phyloP scores from a whole-genome alignment of 2,797 vertebrate species.

The Malacoctenus gilli region DNA sequence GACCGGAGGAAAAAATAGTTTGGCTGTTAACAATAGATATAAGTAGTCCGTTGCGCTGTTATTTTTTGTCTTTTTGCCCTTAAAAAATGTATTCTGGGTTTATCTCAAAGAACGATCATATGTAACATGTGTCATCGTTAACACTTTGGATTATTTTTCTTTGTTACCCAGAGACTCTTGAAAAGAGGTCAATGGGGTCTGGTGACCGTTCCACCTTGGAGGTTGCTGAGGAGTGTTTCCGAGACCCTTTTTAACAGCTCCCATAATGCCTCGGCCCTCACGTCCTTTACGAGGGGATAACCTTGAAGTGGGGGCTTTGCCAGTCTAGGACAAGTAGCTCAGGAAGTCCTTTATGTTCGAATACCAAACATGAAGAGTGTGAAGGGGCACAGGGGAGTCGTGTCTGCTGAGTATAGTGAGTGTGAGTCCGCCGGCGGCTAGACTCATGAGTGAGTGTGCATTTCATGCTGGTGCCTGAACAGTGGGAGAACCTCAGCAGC shows the following conservation, averaged over 20 bases:
- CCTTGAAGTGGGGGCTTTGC: slow-evolving; percentile 35
- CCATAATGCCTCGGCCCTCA: slow-evolving; percentile 29
- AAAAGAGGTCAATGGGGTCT: slow-evolving; percentile 24
- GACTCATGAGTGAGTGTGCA: slow-evolving; percentile 26
- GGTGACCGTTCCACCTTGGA: slow-evolving; percentile 13
- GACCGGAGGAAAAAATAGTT: too few species aligned
- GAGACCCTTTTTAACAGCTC: slow-evolving; percentile 45
- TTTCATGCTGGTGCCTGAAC: slow-evolving; percentile 11
- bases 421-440: slow-evolving; percentile 9
- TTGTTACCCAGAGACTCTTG: slow-evolving; percentile 19
- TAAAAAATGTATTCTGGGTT: too few species aligned
- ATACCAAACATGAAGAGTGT: slow-evolving; percentile 36
- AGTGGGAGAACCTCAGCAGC: neutral
- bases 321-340: slow-evolving; percentile 24
- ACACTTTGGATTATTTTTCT: slow-evolving; percentile 31
- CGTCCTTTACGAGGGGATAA: slow-evolving; percentile 48
- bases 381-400: slow-evolving; percentile 24
- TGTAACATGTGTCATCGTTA: slow-evolving; percentile 20
- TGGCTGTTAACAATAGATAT: too few species aligned
- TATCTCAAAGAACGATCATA: too few species aligned
- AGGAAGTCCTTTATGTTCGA: slow-evolving; percentile 39
- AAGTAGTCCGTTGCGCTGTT: too few species aligned
- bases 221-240: slow-evolving; percentile 35
- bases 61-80: slow-evolving; percentile 20
- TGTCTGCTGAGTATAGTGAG: slow-evolving; percentile 12